These are phyloP conservation scores for Argynnis bischoffii DNA, from an alignment of 2,888 invertebrate genomes.

Conservation along the genomic window DNA sequence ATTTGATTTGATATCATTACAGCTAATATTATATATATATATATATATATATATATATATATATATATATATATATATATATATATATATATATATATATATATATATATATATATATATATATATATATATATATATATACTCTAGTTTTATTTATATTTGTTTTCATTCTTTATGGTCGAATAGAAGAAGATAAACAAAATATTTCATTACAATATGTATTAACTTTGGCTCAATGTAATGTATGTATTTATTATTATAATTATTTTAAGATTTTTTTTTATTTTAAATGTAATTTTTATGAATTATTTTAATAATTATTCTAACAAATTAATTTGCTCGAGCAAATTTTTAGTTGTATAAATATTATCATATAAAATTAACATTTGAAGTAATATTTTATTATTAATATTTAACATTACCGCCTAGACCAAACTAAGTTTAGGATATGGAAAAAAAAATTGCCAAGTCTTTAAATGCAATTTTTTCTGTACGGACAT, in stretches of 20 bases:
- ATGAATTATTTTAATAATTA: neutral
- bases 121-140: too few species aligned
- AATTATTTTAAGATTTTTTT: neutral
- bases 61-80: too few species aligned
- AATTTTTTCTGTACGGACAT: neutral
- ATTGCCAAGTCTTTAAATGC: neutral
- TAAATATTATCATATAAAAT: neutral
- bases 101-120: too few species aligned
- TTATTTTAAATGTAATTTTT: neutral
- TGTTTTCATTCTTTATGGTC: too few species aligned
- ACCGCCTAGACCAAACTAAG: conserved; percentile 24
- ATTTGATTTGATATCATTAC: too few species aligned
- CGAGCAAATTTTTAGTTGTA: neutral
- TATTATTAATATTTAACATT: conserved; percentile 14
- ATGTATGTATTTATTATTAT: neutral
- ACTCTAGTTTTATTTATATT: too few species aligned
- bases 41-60: too few species aligned
- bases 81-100: too few species aligned
- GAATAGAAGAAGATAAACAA: too few species aligned
- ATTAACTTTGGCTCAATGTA: too few species aligned
- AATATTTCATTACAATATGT: too few species aligned
- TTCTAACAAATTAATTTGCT: neutral
- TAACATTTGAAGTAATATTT: neutral
- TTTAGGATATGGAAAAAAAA: conserved; percentile 4
- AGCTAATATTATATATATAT: too few species aligned